A percentile compares a stretch with the other conserved stretches of the same genome.
phyloP scores from a whole-genome alignment of 2,888 invertebrate genomes.

The Eilema griseolum region DNA sequence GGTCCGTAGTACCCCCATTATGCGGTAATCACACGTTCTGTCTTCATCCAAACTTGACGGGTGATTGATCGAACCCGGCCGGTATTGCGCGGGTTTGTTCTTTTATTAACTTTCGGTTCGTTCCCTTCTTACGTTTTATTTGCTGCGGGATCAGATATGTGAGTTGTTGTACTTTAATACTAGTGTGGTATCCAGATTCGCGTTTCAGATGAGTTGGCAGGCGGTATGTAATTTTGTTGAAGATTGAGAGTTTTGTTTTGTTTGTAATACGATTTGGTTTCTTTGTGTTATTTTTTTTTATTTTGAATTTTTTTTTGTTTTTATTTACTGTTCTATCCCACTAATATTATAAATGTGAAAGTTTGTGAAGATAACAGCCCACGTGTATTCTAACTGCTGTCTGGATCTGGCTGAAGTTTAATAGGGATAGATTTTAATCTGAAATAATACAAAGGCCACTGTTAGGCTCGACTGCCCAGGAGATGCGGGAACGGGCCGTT shows the following conservation, averaged over 20 bases:
- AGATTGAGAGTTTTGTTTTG: background rate
- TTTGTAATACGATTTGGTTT: background rate
- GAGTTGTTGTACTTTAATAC: conserved; percentile 11
- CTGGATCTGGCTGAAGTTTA: too few species aligned
- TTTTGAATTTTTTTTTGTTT: too few species aligned
- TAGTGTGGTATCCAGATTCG: conserved; percentile 1
- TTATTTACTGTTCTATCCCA: background rate
- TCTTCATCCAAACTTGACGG: conserved; percentile 57
- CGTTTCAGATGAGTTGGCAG: background rate
- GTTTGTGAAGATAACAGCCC: too few species aligned
- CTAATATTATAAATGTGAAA: too few species aligned
- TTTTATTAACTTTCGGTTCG: conserved; percentile 39
- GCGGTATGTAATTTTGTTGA: background rate
- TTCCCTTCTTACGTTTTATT: conserved; percentile 12
- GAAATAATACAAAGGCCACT: too few species aligned
- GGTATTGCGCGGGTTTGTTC: conserved; percentile 48
- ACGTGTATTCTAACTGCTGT: too few species aligned
- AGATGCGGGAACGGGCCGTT: too few species aligned
- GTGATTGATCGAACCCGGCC: conserved; percentile 61
- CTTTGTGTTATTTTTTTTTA: background rate
- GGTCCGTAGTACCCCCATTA: conserved; percentile 56
- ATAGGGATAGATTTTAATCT: too few species aligned
- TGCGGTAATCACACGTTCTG: conserved; percentile 61
- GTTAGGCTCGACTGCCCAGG: too few species aligned
- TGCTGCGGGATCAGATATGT: conserved; percentile 8